These are phyloP conservation scores for Pagetopsis macropterus DNA, from an alignment of 2,797 vertebrate genomes.

Conservation along the genomic window DNA sequence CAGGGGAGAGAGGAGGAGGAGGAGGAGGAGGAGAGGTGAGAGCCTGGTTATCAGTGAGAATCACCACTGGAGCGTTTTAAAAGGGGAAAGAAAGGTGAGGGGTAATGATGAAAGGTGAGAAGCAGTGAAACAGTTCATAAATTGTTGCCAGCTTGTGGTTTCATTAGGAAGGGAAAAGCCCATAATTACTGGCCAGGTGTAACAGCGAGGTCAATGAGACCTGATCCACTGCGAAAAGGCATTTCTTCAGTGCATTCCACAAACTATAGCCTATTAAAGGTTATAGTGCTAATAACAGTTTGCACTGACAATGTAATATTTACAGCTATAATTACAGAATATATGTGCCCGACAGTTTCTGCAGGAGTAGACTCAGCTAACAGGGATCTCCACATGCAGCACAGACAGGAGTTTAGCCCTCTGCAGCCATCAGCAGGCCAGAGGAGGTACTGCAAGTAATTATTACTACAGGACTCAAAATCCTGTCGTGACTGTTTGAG, in stretches of 20 bases:
- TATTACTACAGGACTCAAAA: neutral
- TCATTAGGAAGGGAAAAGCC: constrained; percentile 62
- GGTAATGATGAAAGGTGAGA: constrained; percentile 59
- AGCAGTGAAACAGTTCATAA: constrained; percentile 53
- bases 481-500: neutral
- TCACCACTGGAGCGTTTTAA: constrained; percentile 37
- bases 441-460: constrained; percentile 45
- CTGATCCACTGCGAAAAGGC: constrained; percentile 12
- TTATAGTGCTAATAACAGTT: constrained; percentile 29
- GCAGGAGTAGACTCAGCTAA: constrained; percentile 7
- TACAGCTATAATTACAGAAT: constrained; percentile 24
- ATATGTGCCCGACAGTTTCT: constrained; percentile 8
- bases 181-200: constrained; percentile 62
- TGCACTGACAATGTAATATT: constrained; percentile 27
- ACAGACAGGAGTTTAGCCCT: constrained; percentile 50
- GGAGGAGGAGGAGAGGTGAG: constrained; percentile 43
- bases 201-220: constrained; percentile 55
- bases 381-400: neutral
- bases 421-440: constrained; percentile 74
- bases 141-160: constrained; percentile 64
- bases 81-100: constrained; percentile 47
- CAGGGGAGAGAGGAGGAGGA: constrained; percentile 28
- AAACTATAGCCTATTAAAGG: constrained; percentile 34
- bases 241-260: constrained; percentile 10
- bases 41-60: constrained; percentile 46